Percentiles rank a stretch among this genome's conserved stretches.
phyloP scores from a whole-genome alignment of 2,797 vertebrate genomes.

The Hippocampus kuda region DNA sequence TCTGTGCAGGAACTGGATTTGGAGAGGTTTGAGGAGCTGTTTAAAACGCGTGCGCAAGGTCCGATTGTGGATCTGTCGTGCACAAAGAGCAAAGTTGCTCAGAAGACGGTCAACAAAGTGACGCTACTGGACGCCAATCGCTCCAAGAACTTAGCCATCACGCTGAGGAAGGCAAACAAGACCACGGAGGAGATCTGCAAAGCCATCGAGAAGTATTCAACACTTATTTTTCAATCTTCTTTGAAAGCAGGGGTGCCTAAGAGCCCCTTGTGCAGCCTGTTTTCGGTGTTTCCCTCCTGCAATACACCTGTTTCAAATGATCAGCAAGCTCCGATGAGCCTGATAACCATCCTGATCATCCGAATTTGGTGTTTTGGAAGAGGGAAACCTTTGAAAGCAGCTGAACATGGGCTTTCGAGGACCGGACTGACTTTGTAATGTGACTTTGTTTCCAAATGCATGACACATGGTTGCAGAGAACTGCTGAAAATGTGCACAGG shows the following conservation, averaged over 20 bases:
- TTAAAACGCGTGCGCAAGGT: conserved; percentile 95
- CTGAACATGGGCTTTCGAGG: no score
- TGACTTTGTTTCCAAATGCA: background rate
- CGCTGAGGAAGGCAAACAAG: conserved; percentile 85
- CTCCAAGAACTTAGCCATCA: conserved; percentile 96
- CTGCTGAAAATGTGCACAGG: background rate
- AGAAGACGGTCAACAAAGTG: conserved; percentile 80
- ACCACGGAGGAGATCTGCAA: conserved; percentile 88
- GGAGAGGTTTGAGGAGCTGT: conserved; percentile 90
- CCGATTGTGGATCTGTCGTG: conserved; percentile 78
- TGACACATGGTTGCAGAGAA: background rate
- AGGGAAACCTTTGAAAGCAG: no score
- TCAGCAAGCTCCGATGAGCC: no score
- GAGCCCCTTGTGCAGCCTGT: no score
- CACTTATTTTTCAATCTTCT: background rate
- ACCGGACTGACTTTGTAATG: no score
- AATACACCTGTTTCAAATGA: no score
- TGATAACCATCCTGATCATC: no score
- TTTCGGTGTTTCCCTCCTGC: no score
- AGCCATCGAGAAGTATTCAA: conserved; percentile 84
- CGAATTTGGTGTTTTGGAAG: no score
- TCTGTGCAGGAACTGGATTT: conserved; percentile 81
- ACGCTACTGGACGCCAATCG: conserved; percentile 89
- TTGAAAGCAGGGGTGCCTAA: no score
- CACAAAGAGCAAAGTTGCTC: conserved; percentile 81